These are phyloP conservation scores for Ichneumon xanthorius DNA, from an alignment of 2,888 invertebrate species.

Conservation along the genomic window DNA sequence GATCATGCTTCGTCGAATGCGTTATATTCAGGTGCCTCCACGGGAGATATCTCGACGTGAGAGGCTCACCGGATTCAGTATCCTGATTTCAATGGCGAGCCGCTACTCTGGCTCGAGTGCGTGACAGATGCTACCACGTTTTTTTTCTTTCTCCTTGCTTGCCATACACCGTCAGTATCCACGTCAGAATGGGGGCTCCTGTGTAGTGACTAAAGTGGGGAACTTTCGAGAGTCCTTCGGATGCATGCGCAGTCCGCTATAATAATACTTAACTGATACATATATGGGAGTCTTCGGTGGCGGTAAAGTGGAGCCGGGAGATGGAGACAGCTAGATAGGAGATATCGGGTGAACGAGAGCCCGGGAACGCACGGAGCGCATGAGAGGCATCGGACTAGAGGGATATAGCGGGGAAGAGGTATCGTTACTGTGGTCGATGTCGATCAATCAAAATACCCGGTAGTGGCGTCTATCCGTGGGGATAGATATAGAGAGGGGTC, in stretches of 20 bases:
- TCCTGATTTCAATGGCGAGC: slow-evolving; percentile 47
- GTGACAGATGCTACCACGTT: slow-evolving; percentile 49
- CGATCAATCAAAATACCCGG: slow-evolving; percentile 77
- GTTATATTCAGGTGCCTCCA: slow-evolving; percentile 24
- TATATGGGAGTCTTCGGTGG: slow-evolving; percentile 16
- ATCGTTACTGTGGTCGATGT: slow-evolving; percentile 69
- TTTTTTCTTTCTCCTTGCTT: slow-evolving; percentile 25
- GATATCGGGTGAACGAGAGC: slow-evolving; percentile 35
- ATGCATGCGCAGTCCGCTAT: slow-evolving; percentile 8
- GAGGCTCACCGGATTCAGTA: slow-evolving; percentile 36
- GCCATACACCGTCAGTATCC: slow-evolving; percentile 14
- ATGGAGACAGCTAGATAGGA: slow-evolving; percentile 56
- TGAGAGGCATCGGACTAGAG: background rate
- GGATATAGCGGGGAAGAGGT: slow-evolving; percentile 25
- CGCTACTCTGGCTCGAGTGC: slow-evolving; percentile 36
- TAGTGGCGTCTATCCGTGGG: slow-evolving; percentile 72
- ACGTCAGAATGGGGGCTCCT: slow-evolving; percentile 44
- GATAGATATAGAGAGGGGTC: slow-evolving; percentile 66
- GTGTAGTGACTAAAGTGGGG: slow-evolving; percentile 34
- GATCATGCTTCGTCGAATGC: slow-evolving; percentile 43
- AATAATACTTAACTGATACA: slow-evolving; percentile 47
- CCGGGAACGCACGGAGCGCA: slow-evolving; percentile 23
- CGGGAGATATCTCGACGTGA: slow-evolving; percentile 31
- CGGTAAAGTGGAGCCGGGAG: slow-evolving; percentile 56
- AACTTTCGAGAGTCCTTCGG: slow-evolving; percentile 44